A percentile compares a stretch with the other conserved stretches of the same genome.
phyloP scores from a whole-genome alignment of 2,113 vertebrate genomes.

The Rhabdomys dilectus region DNA sequence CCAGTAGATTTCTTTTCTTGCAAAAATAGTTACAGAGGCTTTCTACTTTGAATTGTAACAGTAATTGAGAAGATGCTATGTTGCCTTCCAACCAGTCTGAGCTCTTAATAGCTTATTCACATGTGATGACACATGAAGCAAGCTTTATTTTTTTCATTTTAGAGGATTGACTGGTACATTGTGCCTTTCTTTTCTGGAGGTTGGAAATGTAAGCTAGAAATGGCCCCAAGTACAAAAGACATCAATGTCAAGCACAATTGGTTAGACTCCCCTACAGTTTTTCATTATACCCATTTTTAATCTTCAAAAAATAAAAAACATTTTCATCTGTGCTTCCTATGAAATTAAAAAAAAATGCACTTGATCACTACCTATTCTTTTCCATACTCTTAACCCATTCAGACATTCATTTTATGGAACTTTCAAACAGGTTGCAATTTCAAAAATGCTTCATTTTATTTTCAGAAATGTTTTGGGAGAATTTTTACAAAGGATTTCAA shows the following conservation, averaged over 20 bases:
- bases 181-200: conserved; percentile 51
- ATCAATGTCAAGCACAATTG: conserved; percentile 58
- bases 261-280: conserved; percentile 24
- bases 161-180: conserved; percentile 55
- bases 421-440: conserved; percentile 27
- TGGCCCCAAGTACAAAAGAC: conserved; percentile 51
- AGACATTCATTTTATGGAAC: conserved; percentile 16
- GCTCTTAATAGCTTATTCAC: conserved; percentile 62
- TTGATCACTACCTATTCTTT: conserved; percentile 29
- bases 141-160: conserved; percentile 65
- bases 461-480: not conserved
- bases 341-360: conserved; percentile 37
- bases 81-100: conserved; percentile 48
- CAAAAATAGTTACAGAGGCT: conserved; percentile 34
- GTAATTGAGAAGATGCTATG: conserved; percentile 59
- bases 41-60: conserved; percentile 67
- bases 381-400: not conserved
- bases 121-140: conserved; percentile 59
- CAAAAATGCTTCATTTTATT: conserved; percentile 40
- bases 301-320: not conserved
- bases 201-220: conserved; percentile 59
- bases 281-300: conserved; percentile 43
- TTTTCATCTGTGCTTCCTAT: conserved; percentile 4
- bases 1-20: conserved; percentile 43
- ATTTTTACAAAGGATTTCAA: not conserved